These are phyloP conservation scores for Hipparchia semele DNA, from an alignment of 2,888 invertebrate genomes.

Conservation along the genomic window DNA sequence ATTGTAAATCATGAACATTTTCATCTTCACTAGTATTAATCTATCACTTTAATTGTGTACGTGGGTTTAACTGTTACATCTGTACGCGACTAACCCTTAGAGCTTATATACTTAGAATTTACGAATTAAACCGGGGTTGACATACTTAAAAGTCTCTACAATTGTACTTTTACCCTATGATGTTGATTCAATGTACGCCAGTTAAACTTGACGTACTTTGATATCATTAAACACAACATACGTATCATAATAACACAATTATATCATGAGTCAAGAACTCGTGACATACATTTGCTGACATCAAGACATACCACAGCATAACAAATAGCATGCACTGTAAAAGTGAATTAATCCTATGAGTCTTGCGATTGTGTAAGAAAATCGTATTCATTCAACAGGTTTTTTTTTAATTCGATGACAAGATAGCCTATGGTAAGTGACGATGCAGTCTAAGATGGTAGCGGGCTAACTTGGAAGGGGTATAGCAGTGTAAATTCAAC, in stretches of 20 bases:
- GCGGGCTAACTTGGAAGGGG: too few species aligned
- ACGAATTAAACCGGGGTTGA: not conserved
- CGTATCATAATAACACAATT: not conserved
- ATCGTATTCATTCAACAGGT: too few species aligned
- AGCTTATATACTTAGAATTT: slow-evolving; percentile 4
- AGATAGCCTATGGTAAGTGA: too few species aligned
- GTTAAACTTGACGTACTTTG: not conserved
- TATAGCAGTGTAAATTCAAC: too few species aligned
- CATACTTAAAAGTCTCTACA: not conserved
- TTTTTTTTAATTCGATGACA: too few species aligned
- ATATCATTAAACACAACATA: not conserved
- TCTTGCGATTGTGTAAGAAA: too few species aligned
- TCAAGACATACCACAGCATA: not conserved
- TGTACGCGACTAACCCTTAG: slow-evolving; percentile 7
- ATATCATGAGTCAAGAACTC: not conserved
- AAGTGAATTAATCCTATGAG: too few species aligned
- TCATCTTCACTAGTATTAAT: slow-evolving; percentile 1
- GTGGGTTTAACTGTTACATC: not conserved
- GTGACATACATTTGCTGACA: not conserved
- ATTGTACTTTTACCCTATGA: not conserved
- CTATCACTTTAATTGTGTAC: slow-evolving; percentile 1
- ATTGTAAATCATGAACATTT: slow-evolving; percentile 5
- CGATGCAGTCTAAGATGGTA: too few species aligned
- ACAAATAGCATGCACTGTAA: not conserved
- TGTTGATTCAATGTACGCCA: too few species aligned